Conservation (phyloP, 2,113 vertebrate species). For the Aspiorhynchus laticeps region DNA sequence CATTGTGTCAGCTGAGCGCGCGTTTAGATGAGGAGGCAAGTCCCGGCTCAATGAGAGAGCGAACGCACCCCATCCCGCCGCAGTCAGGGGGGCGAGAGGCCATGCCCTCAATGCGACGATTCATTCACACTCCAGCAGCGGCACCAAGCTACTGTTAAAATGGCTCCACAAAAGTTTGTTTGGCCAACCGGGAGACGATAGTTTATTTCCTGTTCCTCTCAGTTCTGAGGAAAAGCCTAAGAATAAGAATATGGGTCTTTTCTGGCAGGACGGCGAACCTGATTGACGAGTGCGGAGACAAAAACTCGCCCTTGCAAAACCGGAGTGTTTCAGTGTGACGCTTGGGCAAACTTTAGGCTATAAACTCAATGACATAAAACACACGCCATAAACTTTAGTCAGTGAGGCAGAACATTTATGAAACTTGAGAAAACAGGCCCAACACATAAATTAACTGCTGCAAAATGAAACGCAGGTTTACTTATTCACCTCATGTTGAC, state of each 20-base stretch:
- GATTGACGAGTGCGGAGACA: not conserved
- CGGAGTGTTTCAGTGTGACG: not conserved
- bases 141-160: not conserved
- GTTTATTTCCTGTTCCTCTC: not conserved
- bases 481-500: not conserved
- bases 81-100: not conserved
- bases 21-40: constrained; percentile 49
- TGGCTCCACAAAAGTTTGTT: constrained; percentile 10
- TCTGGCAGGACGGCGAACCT: not conserved
- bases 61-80: constrained; percentile 12
- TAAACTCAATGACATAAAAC: not conserved
- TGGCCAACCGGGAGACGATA: not conserved
- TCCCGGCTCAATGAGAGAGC: not conserved
- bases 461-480: not conserved
- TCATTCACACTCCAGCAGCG: not conserved
- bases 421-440: not conserved
- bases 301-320: not conserved
- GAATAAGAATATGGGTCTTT: not conserved
- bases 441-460: not conserved
- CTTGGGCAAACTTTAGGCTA: not conserved
- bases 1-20: constrained; percentile 40
- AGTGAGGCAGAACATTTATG: not conserved
- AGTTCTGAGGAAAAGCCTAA: not conserved
- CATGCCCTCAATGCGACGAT: not conserved
- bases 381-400: not conserved